A percentile compares a stretch with the other conserved stretches of the same genome.
phyloP scores from a whole-genome alignment of 2,797 vertebrate species.

The Merluccius polli region DNA sequence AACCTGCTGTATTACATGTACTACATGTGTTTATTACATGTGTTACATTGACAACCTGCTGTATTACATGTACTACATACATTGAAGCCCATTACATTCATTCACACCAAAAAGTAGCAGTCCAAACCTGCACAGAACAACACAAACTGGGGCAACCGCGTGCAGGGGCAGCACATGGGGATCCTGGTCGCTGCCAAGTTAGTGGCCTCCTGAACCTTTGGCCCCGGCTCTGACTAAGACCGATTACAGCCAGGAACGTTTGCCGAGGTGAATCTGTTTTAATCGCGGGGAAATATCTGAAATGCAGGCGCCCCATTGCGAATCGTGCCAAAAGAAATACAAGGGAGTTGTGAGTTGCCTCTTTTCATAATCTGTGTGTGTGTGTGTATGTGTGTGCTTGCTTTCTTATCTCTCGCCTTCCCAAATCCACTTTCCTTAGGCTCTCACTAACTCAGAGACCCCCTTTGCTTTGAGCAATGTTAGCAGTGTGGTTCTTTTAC shows the following conservation, averaged over 20 bases:
- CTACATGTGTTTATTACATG: not conserved
- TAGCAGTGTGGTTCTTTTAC: not conserved
- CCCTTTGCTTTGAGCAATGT: not conserved
- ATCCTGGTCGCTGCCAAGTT: not conserved
- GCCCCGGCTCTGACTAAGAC: not conserved
- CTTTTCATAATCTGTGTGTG: not conserved
- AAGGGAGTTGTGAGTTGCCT: not conserved
- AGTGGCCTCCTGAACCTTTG: not conserved
- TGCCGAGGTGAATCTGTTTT: not conserved
- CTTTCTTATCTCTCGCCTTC: not conserved
- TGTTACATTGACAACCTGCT: not conserved
- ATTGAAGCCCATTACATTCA: not conserved
- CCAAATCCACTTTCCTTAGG: not conserved
- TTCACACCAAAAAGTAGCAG: not conserved
- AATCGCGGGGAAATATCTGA: not conserved
- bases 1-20: not conserved
- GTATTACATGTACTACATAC: not conserved
- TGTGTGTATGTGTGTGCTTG: not conserved
- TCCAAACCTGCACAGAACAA: not conserved
- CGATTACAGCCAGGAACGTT: not conserved
- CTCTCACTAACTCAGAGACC: not conserved
- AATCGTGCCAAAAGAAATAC: not conserved
- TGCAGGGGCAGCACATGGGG: not conserved
- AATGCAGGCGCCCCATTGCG: not conserved
- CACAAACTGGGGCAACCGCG: not conserved